Conservation (phyloP, 1,140 invertebrate species). For the Conus ventricosus region DNA sequence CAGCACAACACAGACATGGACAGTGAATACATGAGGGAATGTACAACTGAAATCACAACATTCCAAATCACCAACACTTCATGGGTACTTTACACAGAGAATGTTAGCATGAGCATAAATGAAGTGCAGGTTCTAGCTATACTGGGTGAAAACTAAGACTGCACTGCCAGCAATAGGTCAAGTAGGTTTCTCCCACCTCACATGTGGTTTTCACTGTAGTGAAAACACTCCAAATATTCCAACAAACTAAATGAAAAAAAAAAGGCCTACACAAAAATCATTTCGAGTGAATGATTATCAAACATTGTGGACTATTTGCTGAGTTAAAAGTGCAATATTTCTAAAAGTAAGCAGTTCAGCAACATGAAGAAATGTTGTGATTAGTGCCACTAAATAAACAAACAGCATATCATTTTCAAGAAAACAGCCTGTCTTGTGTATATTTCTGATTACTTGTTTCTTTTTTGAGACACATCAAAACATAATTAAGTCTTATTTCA, state of each 20-base stretch:
- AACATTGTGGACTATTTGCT: too few relatives aligned
- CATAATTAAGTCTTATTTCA: too few relatives aligned
- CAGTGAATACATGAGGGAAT: not conserved
- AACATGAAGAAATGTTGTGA: too few relatives aligned
- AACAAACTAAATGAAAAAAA: not conserved
- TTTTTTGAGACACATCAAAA: too few relatives aligned
- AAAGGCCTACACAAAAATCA: not conserved
- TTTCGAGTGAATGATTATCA: too few relatives aligned
- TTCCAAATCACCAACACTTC: not conserved
- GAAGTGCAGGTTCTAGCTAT: not conserved
- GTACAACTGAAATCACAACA: not conserved
- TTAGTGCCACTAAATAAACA: too few relatives aligned
- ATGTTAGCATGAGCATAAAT: not conserved
- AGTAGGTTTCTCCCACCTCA: not conserved
- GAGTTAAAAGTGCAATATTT: too few relatives aligned
- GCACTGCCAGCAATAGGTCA: not conserved
- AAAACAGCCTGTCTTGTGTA: too few relatives aligned
- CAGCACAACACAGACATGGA: slow-evolving; percentile 11
- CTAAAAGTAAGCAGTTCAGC: too few relatives aligned
- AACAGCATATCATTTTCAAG: too few relatives aligned
- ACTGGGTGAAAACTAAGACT: not conserved
- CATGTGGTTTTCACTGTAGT: not conserved
- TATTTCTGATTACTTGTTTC: too few relatives aligned
- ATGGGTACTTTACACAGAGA: not conserved
- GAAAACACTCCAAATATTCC: not conserved